These are phyloP conservation scores for Girardinus metallicus DNA, from an alignment of 2,797 vertebrate species.

Conservation along the genomic window DNA sequence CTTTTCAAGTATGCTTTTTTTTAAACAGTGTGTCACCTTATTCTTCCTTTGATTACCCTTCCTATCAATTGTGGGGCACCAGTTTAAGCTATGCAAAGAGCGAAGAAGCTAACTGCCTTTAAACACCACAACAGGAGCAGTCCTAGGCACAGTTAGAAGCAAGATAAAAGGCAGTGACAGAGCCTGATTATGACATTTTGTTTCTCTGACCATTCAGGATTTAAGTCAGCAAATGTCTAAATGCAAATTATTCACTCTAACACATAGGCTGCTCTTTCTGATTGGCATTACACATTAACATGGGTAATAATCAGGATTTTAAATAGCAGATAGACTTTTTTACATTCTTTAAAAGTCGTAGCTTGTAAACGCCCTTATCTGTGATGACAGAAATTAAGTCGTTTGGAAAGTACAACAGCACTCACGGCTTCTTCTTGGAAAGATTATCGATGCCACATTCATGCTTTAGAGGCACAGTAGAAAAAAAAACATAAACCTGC, in stretches of 20 bases:
- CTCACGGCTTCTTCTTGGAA: conserved; percentile 1
- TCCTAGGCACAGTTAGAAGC: conserved; percentile 37
- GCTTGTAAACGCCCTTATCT: conserved; percentile 11
- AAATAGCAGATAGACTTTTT: conserved; percentile 9
- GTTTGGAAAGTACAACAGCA: conserved; percentile 3
- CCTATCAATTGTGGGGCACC: conserved; percentile 6
- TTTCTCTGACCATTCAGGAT: conserved; percentile 21
- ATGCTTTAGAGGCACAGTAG: conserved; percentile 42
- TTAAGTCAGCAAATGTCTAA: conserved; percentile 19
- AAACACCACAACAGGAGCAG: conserved; percentile 21
- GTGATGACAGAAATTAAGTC: background rate
- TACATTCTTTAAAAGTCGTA: conserved; percentile 25
- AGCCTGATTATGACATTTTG: conserved; percentile 13
- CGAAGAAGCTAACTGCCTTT: conserved; percentile 6
- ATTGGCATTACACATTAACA: conserved; percentile 21
- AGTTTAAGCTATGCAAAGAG: conserved; percentile 27
- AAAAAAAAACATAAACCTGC: background rate
- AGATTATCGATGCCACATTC: conserved; percentile 48
- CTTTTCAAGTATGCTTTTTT: conserved; percentile 68
- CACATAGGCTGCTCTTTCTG: conserved; percentile 9
- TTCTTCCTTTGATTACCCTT: conserved; percentile 34
- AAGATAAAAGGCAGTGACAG: conserved; percentile 54
- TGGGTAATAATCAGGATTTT: conserved; percentile 3
- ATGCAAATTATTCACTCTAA: conserved; percentile 22
- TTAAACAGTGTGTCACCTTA: conserved; percentile 19